phyloP scores from a whole-genome alignment of 2,113 vertebrate species.

The Andinoacara biseriatus region DNA sequence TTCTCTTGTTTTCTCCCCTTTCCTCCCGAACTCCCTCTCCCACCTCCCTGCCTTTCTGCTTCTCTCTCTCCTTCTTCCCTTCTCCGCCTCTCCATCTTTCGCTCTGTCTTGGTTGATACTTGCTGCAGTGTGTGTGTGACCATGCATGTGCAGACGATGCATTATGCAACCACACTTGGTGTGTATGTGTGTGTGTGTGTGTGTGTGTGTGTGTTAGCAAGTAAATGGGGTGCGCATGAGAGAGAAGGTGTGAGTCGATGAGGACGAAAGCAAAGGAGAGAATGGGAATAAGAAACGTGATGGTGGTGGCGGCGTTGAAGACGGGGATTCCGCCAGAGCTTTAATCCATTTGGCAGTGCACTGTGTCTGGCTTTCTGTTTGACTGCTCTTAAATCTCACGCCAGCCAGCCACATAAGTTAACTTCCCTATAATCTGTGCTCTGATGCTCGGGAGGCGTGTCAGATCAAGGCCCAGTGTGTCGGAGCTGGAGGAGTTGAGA shows the following conservation, averaged over 20 bases:
- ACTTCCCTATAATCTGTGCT: constrained; percentile 63
- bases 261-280: constrained; percentile 1
- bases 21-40: constrained; percentile 40
- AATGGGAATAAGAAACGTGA: constrained; percentile 21
- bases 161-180: constrained; percentile 6
- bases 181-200: background rate
- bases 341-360: constrained; percentile 67
- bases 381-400: constrained; percentile 72
- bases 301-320: background rate
- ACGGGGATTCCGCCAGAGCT: constrained; percentile 24
- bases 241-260: constrained; percentile 15
- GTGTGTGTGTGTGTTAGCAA: constrained; percentile 5
- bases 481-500: constrained; percentile 21
- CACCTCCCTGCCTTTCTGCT: background rate
- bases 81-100: background rate
- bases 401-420: constrained; percentile 67
- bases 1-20: constrained; percentile 56
- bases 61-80: background rate
- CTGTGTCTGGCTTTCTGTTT: constrained; percentile 68
- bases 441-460: constrained; percentile 53
- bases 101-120: background rate
- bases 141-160: constrained; percentile 17
- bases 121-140: background rate
- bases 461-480: constrained; percentile 55
- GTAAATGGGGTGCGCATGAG: background rate